These are phyloP conservation scores for Apodemia hepburni DNA, from an alignment of 2,888 invertebrate species.

Conservation along the genomic window DNA sequence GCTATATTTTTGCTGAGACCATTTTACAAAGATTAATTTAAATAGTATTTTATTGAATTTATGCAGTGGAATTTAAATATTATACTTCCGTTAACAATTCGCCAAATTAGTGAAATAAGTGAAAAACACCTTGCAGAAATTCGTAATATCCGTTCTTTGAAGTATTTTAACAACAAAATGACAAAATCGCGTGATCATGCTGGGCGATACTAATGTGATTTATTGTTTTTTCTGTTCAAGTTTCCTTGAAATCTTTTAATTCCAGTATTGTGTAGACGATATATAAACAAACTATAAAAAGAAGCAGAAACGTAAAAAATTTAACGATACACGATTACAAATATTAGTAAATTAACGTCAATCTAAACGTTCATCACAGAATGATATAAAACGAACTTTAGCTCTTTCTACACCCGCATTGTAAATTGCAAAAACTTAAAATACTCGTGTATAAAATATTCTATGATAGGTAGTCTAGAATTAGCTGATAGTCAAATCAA, in stretches of 20 bases:
- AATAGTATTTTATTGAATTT: too few species aligned
- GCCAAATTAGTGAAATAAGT: not conserved
- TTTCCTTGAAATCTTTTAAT: slow-evolving; percentile 17
- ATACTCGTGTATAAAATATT: too few species aligned
- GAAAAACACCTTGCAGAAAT: slow-evolving; percentile 3
- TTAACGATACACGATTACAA: too few species aligned
- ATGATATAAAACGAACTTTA: too few species aligned
- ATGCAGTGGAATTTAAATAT: not conserved
- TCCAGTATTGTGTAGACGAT: slow-evolving; percentile 7
- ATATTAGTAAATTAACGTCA: too few species aligned
- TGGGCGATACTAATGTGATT: slow-evolving; percentile 2
- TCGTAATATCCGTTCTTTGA: slow-evolving; percentile 9
- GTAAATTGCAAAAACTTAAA: too few species aligned
- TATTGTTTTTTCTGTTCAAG: not conserved
- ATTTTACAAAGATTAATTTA: too few species aligned
- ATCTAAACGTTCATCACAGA: too few species aligned
- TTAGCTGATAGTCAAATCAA: too few species aligned
- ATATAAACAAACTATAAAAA: not conserved
- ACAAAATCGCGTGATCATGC: slow-evolving; percentile 12
- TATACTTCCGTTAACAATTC: not conserved
- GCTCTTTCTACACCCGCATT: too few species aligned
- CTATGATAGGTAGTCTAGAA: too few species aligned
- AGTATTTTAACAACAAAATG: not conserved
- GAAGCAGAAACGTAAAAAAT: not conserved
- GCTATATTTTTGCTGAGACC: too few species aligned